phyloP scores from a whole-genome alignment of 2,113 vertebrate species.

The Apaloderma vittatum region DNA sequence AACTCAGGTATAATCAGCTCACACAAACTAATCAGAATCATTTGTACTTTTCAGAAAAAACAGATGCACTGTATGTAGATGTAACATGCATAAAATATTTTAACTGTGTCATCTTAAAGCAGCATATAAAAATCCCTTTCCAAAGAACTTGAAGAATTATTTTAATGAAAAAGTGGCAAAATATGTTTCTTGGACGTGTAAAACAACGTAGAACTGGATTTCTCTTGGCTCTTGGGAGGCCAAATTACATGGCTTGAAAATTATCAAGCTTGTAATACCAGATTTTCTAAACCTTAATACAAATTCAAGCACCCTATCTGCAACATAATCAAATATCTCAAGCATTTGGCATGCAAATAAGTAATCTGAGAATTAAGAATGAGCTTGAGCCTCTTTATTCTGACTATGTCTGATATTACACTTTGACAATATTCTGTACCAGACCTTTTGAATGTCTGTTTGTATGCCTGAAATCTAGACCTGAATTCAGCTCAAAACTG shows the following conservation, averaged over 20 bases:
- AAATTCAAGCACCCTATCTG: not conserved
- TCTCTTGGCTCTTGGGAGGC: not conserved
- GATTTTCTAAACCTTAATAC: not conserved
- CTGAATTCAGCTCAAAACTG: not conserved
- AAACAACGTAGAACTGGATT: not conserved
- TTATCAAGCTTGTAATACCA: not conserved
- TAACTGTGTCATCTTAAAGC: not conserved
- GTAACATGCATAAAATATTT: not conserved
- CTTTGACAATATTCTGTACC: not conserved
- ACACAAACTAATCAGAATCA: not conserved
- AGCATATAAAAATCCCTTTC: not conserved
- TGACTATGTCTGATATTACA: not conserved
- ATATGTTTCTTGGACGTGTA: not conserved
- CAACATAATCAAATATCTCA: not conserved
- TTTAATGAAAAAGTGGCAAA: not conserved
- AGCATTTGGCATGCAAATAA: not conserved
- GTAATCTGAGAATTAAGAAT: not conserved
- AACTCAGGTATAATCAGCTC: not conserved
- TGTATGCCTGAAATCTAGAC: not conserved
- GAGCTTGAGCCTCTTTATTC: not conserved
- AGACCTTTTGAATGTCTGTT: not conserved
- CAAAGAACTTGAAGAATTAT: not conserved
- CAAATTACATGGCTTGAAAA: not conserved
- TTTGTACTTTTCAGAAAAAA: not conserved
- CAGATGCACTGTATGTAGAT: not conserved